Evolutionary conservation across 2,888 invertebrate genomes (phyloP), one percentile per base, ranked within the genome.

Genomic region (Spatulosminthurus flaviceps): DNA sequence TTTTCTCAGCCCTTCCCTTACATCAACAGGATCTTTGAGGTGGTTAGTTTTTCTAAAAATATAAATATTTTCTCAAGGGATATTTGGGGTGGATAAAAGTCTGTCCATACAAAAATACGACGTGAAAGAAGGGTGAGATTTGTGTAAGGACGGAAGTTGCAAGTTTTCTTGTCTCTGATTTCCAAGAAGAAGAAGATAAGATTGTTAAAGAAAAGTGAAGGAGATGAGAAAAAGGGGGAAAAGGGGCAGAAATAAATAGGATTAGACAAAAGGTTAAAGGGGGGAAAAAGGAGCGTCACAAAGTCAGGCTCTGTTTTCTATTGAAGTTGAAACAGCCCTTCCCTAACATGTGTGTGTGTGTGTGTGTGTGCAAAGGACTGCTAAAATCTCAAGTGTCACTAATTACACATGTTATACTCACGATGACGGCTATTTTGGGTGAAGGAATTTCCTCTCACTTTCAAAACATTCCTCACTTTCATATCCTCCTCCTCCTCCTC

Each of bases 371-470:
- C 19, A 64, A 64, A 64, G 64, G 11, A 26, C 22, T 11, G 64
- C 64, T 64, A 64, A 64, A 64, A 26, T 64, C 11, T 64, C 64
- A 22, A 26, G 64, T 64, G 64, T 64, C 64, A 64, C 64, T 64
- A 64, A 64, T 64, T 64, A 22, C 64, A 24, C 7, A 26, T 64
- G 64, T 64, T 64, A n/a, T n/a, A n/a, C n/a, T n/a, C n/a, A n/a
- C n/a, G 64, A 64, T 22, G 64, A 24, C 22, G 64, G 64, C 24
- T 64, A 64, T 64, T 64, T 64, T 64, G 11, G 64, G 64, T 21
- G 11, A 64, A 24, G 26, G 24, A 26, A 24, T 22, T 16, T 51
- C 51, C 51, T 51, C 16, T 41, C 13, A 7, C 51, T 51, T 16
- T 51, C 51, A 11, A 51, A 2, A 16, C n/a, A 13, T 51, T 51